These are phyloP conservation scores for Lacerta agilis DNA, from an alignment of 2,797 vertebrate species.

Conservation along the genomic window DNA sequence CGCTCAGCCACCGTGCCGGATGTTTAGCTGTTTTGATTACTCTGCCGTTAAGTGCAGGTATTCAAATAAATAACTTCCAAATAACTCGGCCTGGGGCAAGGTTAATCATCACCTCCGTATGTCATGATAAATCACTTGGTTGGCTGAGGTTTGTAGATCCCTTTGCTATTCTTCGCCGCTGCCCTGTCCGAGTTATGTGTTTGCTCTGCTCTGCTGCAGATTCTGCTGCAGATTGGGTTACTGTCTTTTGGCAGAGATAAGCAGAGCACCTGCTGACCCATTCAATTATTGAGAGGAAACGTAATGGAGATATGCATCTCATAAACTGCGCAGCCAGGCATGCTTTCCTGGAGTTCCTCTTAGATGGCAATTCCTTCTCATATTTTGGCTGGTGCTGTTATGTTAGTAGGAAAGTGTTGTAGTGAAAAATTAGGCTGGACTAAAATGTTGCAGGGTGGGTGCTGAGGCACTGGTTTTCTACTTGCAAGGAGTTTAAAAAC, in stretches of 20 bases:
- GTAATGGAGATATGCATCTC: slow-evolving; percentile 33
- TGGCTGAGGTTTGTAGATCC: background rate
- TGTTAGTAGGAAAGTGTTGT: background rate
- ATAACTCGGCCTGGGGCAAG: background rate
- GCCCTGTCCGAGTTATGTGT: slow-evolving; percentile 33
- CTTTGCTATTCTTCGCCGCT: slow-evolving; percentile 11
- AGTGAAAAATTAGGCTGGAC: background rate
- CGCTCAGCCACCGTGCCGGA: background rate
- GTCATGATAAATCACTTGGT: slow-evolving; percentile 39
- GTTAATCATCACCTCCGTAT: background rate
- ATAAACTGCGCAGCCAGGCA: slow-evolving; percentile 20
- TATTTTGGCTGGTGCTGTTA: background rate
- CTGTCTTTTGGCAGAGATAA: slow-evolving; percentile 39
- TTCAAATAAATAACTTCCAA: background rate
- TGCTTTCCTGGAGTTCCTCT: background rate
- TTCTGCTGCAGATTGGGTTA: slow-evolving; percentile 54
- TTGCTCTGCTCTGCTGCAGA: slow-evolving; percentile 48
- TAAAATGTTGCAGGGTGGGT: background rate
- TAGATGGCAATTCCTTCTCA: background rate
- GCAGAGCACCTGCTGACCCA: slow-evolving; percentile 58
- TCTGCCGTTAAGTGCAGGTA: background rate
- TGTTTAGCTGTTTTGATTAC: background rate
- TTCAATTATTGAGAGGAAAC: slow-evolving; percentile 54
- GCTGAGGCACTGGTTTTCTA: no score
- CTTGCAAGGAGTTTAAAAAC: no score